Percentiles rank a stretch among this genome's conserved stretches.
phyloP scores from a whole-genome alignment of 2,113 vertebrate species.

The Gymnocephalus cernua region DNA sequence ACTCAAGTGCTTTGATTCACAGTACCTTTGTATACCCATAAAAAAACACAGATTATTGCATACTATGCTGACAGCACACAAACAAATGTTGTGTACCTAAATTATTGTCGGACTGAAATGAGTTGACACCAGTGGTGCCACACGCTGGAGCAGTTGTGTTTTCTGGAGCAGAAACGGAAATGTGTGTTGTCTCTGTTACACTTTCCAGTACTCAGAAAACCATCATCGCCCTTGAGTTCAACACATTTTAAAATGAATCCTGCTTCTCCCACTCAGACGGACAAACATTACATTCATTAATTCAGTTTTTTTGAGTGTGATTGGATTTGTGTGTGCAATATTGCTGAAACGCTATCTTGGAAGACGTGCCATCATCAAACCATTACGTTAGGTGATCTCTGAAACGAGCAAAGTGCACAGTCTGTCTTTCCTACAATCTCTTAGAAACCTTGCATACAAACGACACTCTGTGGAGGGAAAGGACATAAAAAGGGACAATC shows the following conservation, averaged over 20 bases:
- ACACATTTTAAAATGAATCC: constrained; percentile 44
- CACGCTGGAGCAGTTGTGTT: constrained; percentile 47
- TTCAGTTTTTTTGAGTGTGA: constrained; percentile 40
- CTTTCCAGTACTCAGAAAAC: constrained; percentile 12
- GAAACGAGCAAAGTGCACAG: constrained; percentile 63
- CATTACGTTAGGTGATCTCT: constrained; percentile 31
- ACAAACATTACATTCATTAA: constrained; percentile 73
- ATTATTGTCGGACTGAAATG: constrained; percentile 65
- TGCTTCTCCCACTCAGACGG: constrained; percentile 22
- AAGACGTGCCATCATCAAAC: constrained; percentile 70
- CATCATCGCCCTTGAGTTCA: constrained; percentile 28
- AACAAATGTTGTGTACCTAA: constrained; percentile 67
- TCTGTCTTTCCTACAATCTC: constrained; percentile 46
- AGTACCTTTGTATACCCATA: constrained; percentile 71
- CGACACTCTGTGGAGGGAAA: constrained; percentile 31
- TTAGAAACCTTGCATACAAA: constrained; percentile 44
- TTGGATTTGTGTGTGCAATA: constrained; percentile 74
- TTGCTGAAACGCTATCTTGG: constrained; percentile 75
- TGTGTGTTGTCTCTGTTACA: constrained; percentile 15
- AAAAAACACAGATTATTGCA: constrained; percentile 83
- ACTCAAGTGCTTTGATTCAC: constrained; percentile 72
- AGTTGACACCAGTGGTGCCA: constrained; percentile 57
- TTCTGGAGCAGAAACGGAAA: constrained; percentile 10
- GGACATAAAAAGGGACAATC: constrained; percentile 51
- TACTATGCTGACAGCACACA: constrained; percentile 76